These are phyloP conservation scores for Bubo bubo DNA, from an alignment of 2,113 vertebrate genomes.

Conservation along the genomic window DNA sequence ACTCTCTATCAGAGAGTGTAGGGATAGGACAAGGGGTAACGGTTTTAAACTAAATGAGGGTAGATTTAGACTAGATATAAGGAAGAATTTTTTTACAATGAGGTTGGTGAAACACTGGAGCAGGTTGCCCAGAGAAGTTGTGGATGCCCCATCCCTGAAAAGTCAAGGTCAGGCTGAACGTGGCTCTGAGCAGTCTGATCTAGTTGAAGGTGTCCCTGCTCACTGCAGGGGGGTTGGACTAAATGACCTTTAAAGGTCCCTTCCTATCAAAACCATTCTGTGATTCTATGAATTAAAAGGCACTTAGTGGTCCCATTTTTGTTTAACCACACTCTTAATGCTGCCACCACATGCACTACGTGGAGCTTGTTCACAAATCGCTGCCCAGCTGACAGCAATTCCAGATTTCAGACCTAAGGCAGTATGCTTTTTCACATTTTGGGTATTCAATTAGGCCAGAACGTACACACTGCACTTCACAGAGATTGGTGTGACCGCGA, in stretches of 20 bases:
- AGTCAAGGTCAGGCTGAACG: background rate
- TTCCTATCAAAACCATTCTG: background rate
- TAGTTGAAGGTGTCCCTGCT: background rate
- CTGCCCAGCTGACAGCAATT: background rate
- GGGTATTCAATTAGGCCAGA: accelerated
- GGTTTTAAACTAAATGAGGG: background rate
- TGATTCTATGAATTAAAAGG: background rate
- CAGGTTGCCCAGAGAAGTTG: background rate
- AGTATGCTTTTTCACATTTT: accelerated
- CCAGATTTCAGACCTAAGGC: accelerated
- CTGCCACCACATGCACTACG: accelerated
- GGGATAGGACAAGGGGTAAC: background rate
- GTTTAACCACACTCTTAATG: background rate
- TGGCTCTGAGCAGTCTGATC: background rate
- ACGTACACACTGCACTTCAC: accelerated
- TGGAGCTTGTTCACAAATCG: accelerated
- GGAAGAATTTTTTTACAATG: background rate
- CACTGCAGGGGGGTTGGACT: background rate
- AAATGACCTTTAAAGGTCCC: background rate
- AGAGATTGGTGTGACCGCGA: accelerated
- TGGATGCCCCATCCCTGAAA: background rate
- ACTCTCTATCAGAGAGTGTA: background rate
- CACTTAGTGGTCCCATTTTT: background rate
- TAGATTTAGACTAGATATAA: background rate
- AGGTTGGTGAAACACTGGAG: background rate